Conservation (phyloP, 92 coral and sea anemone species). For the Bergia puertoricense region DNA sequence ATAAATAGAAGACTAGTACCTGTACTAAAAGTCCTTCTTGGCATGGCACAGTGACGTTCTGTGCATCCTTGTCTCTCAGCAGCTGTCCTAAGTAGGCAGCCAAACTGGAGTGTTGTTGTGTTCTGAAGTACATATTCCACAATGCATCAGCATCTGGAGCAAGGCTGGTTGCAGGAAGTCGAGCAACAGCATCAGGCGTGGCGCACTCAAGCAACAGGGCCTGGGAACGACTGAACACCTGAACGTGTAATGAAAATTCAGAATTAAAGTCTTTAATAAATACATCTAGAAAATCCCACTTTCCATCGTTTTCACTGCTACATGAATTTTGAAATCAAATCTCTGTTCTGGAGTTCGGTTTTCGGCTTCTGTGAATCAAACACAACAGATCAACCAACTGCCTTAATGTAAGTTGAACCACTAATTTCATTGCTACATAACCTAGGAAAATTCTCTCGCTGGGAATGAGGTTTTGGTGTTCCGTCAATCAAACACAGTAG, state of each 20-base stretch:
- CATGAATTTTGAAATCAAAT: no score
- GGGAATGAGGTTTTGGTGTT: no score
- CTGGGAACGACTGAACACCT: conserved; percentile 70
- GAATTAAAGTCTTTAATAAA: no score
- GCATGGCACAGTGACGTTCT: conserved; percentile 1
- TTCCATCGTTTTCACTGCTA: no score
- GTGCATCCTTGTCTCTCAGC: conserved; percentile 38
- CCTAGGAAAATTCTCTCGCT: no score
- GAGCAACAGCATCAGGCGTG: conserved; percentile 87
- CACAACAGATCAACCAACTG: background rate
- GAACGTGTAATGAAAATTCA: background rate
- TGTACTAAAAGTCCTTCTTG: conserved; percentile 72
- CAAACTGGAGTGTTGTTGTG: conserved; percentile 81
- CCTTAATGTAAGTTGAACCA: no score
- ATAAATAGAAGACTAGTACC: conserved; percentile 33
- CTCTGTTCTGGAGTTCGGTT: no score
- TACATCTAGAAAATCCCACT: no score
- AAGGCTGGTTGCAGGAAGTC: conserved; percentile 69
- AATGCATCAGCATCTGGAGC: conserved; percentile 58
- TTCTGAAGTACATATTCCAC: conserved; percentile 68
- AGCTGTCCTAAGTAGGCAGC: conserved; percentile 61
- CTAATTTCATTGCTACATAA: no score
- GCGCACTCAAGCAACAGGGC: conserved; percentile 73
- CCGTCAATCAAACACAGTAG: no score
- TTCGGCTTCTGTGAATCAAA: background rate